phyloP scores from a whole-genome alignment of 2,113 vertebrate species.

The Ranitomeya imitator region DNA sequence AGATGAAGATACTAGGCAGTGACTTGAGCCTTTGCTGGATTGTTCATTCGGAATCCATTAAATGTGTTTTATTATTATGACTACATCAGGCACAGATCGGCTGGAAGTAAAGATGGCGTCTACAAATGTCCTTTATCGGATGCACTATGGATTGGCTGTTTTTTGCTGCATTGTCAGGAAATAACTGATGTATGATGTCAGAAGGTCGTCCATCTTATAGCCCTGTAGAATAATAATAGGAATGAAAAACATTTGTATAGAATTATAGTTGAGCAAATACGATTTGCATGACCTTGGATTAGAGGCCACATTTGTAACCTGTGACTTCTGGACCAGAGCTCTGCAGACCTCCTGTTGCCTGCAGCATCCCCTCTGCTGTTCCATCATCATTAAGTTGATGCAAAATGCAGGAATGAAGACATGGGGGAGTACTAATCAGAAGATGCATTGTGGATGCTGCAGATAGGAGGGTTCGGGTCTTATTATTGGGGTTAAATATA shows the following conservation, averaged over 20 bases:
- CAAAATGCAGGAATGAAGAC: no score
- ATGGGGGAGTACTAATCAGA: no score
- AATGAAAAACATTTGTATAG: background rate
- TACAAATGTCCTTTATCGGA: background rate
- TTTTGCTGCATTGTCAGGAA: constrained; percentile 63
- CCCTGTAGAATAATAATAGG: constrained; percentile 72
- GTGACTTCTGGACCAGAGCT: no score
- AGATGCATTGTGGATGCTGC: no score
- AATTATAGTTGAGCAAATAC: background rate
- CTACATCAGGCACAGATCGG: constrained; percentile 28
- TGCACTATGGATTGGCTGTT: constrained; percentile 44
- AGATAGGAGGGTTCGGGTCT: no score
- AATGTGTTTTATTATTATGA: background rate
- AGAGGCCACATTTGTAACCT: no score
- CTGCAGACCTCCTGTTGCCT: no score
- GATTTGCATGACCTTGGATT: no score
- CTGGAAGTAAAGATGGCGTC: background rate
- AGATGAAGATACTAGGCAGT: background rate
- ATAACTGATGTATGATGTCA: constrained; percentile 90
- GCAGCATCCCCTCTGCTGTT: no score
- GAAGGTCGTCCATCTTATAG: constrained; percentile 97
- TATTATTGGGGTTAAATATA: no score
- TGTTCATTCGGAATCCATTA: background rate
- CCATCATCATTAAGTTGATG: no score
- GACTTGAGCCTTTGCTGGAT: constrained; percentile 4